phyloP scores from a whole-genome alignment of 2,888 invertebrate species.

The Nomada goodeniana region DNA sequence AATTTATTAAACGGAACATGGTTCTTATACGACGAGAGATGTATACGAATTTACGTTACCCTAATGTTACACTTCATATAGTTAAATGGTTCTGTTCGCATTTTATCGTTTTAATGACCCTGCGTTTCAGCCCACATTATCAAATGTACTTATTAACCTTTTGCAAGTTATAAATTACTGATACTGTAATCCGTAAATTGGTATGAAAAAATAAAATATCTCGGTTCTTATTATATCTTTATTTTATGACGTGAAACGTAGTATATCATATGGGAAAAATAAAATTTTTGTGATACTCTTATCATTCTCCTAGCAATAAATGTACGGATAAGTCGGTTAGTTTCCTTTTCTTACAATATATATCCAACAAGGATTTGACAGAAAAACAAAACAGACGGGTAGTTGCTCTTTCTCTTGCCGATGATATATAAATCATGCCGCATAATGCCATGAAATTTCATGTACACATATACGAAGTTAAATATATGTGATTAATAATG shows the following conservation, averaged over 20 bases:
- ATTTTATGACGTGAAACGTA: background rate
- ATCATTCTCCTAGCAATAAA: background rate
- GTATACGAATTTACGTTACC: constrained; percentile 6
- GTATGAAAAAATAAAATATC: background rate
- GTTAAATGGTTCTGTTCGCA: background rate
- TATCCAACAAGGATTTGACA: background rate
- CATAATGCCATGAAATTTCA: constrained; percentile 2
- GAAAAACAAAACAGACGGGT: too few relatives aligned
- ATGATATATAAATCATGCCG: background rate
- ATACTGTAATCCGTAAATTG: background rate
- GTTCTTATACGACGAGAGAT: background rate
- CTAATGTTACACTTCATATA: background rate
- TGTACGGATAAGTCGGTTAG: constrained; percentile 14
- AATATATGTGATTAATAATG: background rate
- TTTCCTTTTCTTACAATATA: constrained; percentile 16
- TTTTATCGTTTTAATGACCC: constrained; percentile 26
- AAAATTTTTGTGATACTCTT: background rate
- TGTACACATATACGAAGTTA: constrained; percentile 3
- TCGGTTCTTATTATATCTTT: background rate
- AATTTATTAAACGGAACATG: constrained; percentile 61
- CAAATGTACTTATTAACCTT: constrained; percentile 25
- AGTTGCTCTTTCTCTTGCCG: background rate
- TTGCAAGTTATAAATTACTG: background rate
- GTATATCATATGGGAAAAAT: background rate
- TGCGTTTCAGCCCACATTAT: constrained; percentile 40